Conservation (phyloP, 2,888 invertebrate species). For the Rotaria magnacalcarata region DNA sequence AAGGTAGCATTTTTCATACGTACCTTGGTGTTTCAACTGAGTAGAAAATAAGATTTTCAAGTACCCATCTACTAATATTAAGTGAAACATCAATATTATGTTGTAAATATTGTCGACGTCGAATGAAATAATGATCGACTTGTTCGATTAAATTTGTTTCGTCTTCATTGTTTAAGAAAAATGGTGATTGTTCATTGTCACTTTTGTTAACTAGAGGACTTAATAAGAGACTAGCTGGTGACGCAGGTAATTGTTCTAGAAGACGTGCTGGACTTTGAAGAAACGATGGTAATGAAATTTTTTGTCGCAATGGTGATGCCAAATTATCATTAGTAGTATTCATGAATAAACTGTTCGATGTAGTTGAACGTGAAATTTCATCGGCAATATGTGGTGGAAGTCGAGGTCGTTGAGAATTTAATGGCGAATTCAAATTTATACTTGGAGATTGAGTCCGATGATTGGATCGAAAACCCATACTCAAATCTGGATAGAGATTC, state of each 20-base stretch:
- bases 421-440: not conserved
- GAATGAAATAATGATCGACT: constrained; percentile 4
- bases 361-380: not conserved
- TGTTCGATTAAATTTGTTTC: constrained; percentile 21
- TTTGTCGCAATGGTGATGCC: not conserved
- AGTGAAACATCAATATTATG: constrained; percentile 27
- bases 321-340: not conserved
- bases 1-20: not conserved
- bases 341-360: not conserved
- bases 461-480: not conserved
- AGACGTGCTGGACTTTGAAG: not conserved
- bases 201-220: not conserved
- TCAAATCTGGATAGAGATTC: not conserved
- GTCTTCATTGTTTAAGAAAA: not conserved
- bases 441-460: not conserved
- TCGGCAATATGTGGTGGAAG: not conserved
- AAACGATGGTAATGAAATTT: constrained; percentile 18
- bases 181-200: not conserved
- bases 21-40: constrained; percentile 16
- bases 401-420: not conserved
- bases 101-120: constrained; percentile 28
- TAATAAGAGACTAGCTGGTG: not conserved
- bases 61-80: constrained; percentile 11
- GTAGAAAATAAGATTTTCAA: constrained; percentile 6
- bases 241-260: not conserved